Conservation (phyloP, 1,140 invertebrate genomes). For the Neuroterus valhalla region DNA sequence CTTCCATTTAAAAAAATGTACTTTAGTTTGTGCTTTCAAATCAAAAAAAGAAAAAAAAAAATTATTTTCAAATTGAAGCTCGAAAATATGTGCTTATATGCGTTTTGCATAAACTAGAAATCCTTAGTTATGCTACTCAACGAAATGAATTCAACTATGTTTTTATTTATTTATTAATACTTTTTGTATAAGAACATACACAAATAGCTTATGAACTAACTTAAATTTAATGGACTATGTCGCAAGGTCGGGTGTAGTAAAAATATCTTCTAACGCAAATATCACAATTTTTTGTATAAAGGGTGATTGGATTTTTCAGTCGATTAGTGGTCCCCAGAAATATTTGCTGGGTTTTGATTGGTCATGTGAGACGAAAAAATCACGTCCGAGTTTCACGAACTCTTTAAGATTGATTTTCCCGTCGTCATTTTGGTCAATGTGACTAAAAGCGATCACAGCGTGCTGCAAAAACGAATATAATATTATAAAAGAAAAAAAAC, state of each 20-base stretch:
- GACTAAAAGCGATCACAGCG: conserved; percentile 83
- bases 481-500: conserved; percentile 16
- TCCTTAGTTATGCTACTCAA: too few relatives aligned
- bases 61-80: too few relatives aligned
- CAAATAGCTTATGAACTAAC: conserved; percentile 13
- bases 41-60: too few relatives aligned
- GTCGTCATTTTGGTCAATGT: conserved; percentile 86
- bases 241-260: conserved; percentile 1
- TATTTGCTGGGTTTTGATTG: conserved; percentile 85
- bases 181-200: conserved; percentile 19
- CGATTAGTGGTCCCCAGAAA: conserved; percentile 87
- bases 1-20: too few relatives aligned
- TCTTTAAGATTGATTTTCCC: conserved; percentile 85
- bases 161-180: conserved; percentile 8
- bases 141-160: not conserved
- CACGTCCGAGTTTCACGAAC: conserved; percentile 85
- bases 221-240: conserved; percentile 5
- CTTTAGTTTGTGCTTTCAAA: too few relatives aligned
- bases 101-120: too few relatives aligned
- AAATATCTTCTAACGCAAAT: conserved; percentile 33
- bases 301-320: conserved; percentile 57
- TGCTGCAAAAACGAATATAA: conserved; percentile 67
- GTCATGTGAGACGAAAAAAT: conserved; percentile 87
- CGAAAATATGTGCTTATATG: too few relatives aligned
- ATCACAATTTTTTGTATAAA: conserved; percentile 33